Conservation (phyloP, 2,888 invertebrate genomes). For the Axea sp. region DNA sequence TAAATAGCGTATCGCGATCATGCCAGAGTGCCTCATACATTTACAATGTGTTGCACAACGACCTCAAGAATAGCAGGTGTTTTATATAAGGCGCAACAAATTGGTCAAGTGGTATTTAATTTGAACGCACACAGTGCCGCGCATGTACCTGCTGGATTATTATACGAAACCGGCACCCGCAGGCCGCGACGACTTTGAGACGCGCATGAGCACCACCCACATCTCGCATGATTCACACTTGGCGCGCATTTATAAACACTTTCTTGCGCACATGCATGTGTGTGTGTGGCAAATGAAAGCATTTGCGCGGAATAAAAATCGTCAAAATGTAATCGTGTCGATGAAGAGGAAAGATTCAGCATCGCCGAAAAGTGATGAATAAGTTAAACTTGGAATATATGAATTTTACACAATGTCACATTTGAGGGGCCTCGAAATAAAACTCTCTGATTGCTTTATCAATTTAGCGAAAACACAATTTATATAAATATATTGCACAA, state of each 20-base stretch:
- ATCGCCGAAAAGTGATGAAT: neutral
- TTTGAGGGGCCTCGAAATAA: no score
- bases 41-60: constrained; percentile 53
- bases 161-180: constrained; percentile 54
- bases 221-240: constrained; percentile 54
- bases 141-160: constrained; percentile 40
- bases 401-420: no score
- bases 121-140: constrained; percentile 63
- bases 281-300: constrained; percentile 27
- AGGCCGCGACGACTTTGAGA: constrained; percentile 56
- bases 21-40: constrained; percentile 37
- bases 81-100: constrained; percentile 67
- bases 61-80: constrained; percentile 62
- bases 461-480: constrained; percentile 13
- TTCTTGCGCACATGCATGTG: neutral
- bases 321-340: neutral
- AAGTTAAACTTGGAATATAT: no score
- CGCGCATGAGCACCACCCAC: constrained; percentile 53
- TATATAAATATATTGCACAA: constrained; percentile 3
- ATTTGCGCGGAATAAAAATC: constrained; percentile 22
- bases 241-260: constrained; percentile 14
- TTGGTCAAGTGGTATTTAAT: constrained; percentile 74
- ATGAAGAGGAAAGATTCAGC: neutral
- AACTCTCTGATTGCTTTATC: constrained; percentile 27
- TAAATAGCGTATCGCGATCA: constrained; percentile 55